These are phyloP conservation scores for Orius insidiosus DNA, from an alignment of 1,140 invertebrate species.

Conservation along the genomic window DNA sequence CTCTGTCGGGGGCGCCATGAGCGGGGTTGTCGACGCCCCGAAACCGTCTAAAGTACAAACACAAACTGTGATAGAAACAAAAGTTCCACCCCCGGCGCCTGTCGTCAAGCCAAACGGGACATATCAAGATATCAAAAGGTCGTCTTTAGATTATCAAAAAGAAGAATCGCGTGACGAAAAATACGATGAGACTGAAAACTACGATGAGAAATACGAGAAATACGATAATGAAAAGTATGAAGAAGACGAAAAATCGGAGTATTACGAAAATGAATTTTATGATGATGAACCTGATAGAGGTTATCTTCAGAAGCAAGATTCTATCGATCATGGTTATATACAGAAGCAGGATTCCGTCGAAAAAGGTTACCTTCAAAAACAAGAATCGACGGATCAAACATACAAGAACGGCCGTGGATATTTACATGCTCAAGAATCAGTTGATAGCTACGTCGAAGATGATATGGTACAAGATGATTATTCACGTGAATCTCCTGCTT, in stretches of 20 bases:
- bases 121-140: too few species aligned
- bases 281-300: constrained; percentile 24
- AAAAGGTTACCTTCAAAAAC: too few species aligned
- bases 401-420: constrained; percentile 8
- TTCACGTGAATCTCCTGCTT: constrained; percentile 21
- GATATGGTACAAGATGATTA: constrained; percentile 18
- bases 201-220: constrained; percentile 28
- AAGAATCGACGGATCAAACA: too few species aligned
- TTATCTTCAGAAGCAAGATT: constrained; percentile 25
- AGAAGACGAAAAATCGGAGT: neutral
- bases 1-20: constrained; percentile 26
- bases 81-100: too few species aligned
- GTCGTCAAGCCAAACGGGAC: too few species aligned
- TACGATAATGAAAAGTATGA: constrained; percentile 16
- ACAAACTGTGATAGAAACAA: constrained; percentile 9
- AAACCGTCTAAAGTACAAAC: constrained; percentile 24
- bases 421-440: constrained; percentile 23
- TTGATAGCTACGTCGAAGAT: constrained; percentile 30
- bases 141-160: too few species aligned
- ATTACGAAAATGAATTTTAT: constrained; percentile 22
- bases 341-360: constrained; percentile 26
- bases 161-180: constrained; percentile 15
- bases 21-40: constrained; percentile 25
- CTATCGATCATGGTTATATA: constrained; percentile 23
- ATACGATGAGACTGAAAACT: neutral